Conservation (phyloP, 2,888 invertebrate genomes). For the Epistrophe grossulariae region DNA sequence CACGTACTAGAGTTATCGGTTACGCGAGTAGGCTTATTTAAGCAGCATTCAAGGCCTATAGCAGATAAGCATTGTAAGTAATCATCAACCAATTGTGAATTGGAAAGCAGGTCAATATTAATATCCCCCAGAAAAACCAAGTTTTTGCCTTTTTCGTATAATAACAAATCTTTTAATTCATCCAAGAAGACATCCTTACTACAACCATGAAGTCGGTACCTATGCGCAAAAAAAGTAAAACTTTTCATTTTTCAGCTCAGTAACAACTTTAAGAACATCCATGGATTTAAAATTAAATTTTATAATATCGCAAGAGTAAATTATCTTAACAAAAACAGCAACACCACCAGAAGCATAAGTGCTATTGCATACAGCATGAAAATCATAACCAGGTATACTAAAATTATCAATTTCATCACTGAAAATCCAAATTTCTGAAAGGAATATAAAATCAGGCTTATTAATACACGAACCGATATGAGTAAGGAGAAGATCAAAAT, state of each 20-base stretch:
- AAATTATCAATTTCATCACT: no score
- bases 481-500: neutral
- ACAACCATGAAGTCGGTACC: no score
- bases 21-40: neutral
- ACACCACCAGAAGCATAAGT: constrained; percentile 26
- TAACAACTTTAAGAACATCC: neutral
- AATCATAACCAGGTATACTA: constrained; percentile 23
- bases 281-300: neutral
- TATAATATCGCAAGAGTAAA: neutral
- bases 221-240: neutral
- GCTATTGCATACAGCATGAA: constrained; percentile 21
- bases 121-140: neutral
- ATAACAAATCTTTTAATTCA: neutral
- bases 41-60: neutral
- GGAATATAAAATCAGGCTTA: constrained; percentile 4
- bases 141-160: neutral
- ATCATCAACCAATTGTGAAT: neutral
- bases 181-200: neutral
- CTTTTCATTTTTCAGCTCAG: no score
- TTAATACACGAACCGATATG: neutral
- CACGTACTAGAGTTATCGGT: neutral
- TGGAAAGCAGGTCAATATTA: constrained; percentile 20
- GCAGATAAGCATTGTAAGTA: neutral
- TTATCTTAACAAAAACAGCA: constrained; percentile 8
- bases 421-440: constrained; percentile 17